Evolutionary conservation across 2,797 vertebrate species (phyloP), one percentile per base, ranked within the genome.

Genomic region (Cryptoblepharus egeriae): DNA sequence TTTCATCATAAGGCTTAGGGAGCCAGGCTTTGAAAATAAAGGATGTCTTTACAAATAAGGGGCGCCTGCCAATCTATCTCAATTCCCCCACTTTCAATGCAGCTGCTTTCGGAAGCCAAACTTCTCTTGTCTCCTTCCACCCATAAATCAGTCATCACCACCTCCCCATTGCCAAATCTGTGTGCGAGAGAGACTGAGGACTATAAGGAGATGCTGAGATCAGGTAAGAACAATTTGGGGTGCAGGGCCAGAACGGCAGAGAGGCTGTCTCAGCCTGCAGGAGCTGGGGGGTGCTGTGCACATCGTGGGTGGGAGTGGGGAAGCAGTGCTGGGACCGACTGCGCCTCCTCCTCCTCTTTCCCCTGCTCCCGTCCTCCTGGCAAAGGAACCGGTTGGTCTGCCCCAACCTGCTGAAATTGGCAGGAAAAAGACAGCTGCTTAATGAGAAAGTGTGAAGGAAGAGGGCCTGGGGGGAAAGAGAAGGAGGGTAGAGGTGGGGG

Each of bases 401-500:
- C 82, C 82, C 63, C 82, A 84, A 79, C 82, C 63, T 84, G 82
- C 76, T 73, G 63, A 45, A 79, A 84, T 79, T 79, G 82, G 82
- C 82, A 84, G 39, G 76, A 45, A 63, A 84, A 74, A 84, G 82
- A 79, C 77, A 84, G 70, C 37, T 5, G 30, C 76, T 84, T 84
- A 84, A 84, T 84, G 82, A 84, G 70, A 84, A 79, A 84, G 82
- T 84, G 82, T 84, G 82, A 79, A 84, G 15, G 82, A 79, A 35
- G 70, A 84, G 24, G 24, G 82, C 82, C 82, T 74, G 52, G 30
- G 76, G 82, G 76, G 16, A 1, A 6, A 37, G 26, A 52, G 18
- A 37, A 18, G 49, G 20, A 28, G 28, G 49, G 49, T 5, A 10
- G 58, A 30, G 12, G 28, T 2, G 49, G 39, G 82, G 76, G 45